Evolutionary conservation across 2,113 vertebrate genomes (phyloP).

Genomic region (Maccullochella peelii): DNA sequence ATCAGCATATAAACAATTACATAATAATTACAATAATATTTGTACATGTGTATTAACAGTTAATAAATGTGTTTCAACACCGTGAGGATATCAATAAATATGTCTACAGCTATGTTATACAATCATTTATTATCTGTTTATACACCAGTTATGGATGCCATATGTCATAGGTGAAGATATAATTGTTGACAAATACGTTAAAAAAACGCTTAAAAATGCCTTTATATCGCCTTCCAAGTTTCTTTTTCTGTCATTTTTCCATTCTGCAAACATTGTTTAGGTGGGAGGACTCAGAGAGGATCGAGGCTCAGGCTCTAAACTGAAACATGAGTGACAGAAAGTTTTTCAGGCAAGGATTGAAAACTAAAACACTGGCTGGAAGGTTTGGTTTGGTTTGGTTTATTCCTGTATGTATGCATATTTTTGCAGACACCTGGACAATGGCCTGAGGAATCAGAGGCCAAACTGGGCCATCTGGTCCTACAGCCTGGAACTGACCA

Average conservation of each 20-base stretch:
- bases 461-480: conserved; percentile 78
- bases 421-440: conserved; percentile 45
- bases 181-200: not conserved
- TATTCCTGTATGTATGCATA: not conserved
- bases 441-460: conserved; percentile 53
- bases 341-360: not conserved
- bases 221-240: not conserved
- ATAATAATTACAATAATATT: no score
- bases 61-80: not conserved
- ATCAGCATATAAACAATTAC: not conserved
- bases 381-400: not conserved
- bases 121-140: no score
- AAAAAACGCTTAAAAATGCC: not conserved
- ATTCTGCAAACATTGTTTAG: not conserved
- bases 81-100: not conserved
- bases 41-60: not conserved
- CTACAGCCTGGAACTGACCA: conserved; percentile 61
- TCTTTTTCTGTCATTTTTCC: conserved; percentile 26
- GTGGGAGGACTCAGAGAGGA: not conserved
- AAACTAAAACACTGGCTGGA: not conserved
- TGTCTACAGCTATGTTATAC: not conserved
- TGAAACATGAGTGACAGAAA: not conserved
- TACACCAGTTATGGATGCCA: not conserved
- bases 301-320: not conserved
- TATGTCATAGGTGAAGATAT: not conserved